phyloP scores from a whole-genome alignment of 2,113 vertebrate species.

The Hippocampus zosterae region DNA sequence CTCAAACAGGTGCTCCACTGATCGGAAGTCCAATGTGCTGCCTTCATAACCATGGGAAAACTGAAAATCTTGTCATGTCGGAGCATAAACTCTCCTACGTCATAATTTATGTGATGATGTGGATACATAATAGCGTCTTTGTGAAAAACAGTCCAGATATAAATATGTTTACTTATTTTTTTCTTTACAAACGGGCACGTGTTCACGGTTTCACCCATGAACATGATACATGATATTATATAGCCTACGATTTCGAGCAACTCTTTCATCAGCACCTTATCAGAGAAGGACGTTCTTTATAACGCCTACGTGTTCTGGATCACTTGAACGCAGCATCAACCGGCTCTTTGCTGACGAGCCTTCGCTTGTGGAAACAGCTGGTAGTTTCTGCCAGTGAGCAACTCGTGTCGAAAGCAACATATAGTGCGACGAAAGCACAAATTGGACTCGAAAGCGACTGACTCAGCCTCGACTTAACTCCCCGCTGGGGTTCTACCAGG shows the following conservation, averaged over 20 bases:
- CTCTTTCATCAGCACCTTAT: not conserved
- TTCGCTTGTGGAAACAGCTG: conserved; percentile 66
- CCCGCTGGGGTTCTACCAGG: not conserved
- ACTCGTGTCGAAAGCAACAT: conserved; percentile 7
- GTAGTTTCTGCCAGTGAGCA: conserved; percentile 57
- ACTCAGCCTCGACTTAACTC: not conserved
- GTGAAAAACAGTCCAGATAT: not conserved
- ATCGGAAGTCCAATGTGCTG: conserved; percentile 16
- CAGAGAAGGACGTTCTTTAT: not conserved
- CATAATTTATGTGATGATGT: not conserved
- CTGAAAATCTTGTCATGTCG: too few species aligned
- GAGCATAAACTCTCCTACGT: not conserved
- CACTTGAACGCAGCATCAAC: conserved; percentile 46
- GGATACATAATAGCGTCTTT: not conserved
- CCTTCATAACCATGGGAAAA: conserved; percentile 15
- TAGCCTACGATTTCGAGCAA: not conserved
- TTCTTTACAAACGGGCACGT: not conserved
- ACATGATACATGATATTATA: not conserved
- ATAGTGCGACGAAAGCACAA: conserved; percentile 36
- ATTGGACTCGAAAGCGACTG: conserved; percentile 14
- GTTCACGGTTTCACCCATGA: not conserved
- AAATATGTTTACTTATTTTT: not conserved
- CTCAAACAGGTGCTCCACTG: conserved; percentile 33
- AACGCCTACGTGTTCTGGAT: not conserved
- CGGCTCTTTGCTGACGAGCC: conserved; percentile 57